Evolutionary conservation across 2,113 vertebrate species (phyloP).

Genomic region (Amia ocellicauda): DNA sequence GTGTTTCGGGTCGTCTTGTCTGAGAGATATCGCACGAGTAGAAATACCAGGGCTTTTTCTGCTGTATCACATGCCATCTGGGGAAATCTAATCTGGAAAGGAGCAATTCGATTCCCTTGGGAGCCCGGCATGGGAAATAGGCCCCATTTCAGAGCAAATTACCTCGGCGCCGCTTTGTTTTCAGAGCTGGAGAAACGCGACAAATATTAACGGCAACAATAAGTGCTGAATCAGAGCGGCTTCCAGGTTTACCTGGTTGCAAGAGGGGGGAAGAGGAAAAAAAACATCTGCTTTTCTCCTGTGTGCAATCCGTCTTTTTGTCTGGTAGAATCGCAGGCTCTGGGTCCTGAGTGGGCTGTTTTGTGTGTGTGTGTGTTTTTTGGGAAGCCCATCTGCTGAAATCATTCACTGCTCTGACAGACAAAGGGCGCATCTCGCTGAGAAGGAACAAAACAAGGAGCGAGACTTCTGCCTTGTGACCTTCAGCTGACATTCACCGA

Average conservation of each 20-base stretch:
- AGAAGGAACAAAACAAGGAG: not conserved
- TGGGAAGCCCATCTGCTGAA: not conserved
- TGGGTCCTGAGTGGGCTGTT: not conserved
- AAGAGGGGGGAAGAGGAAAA: no score
- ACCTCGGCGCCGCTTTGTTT: conserved; percentile 1
- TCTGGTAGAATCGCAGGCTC: not conserved
- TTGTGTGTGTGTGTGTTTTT: no score
- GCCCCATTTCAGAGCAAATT: conserved; percentile 11
- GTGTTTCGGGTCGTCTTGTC: no score
- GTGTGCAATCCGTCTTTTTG: not conserved
- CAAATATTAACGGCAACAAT: not conserved
- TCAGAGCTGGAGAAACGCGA: not conserved
- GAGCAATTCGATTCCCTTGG: conserved; percentile 12
- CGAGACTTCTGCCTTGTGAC: not conserved
- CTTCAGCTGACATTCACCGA: not conserved
- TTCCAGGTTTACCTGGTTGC: not conserved
- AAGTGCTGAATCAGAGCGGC: not conserved
- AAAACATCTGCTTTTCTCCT: not conserved
- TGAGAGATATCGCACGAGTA: not conserved
- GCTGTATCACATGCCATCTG: conserved; percentile 25
- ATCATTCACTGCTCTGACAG: not conserved
- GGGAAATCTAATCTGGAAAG: conserved; percentile 13
- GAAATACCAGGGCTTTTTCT: conserved; percentile 16
- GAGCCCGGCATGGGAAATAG: conserved; percentile 13
- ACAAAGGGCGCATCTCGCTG: not conserved